Evolutionary conservation across 2,888 invertebrate species (phyloP), one percentile per base, ranked within the genome.

Genomic region (Melanophora roralis): DNA sequence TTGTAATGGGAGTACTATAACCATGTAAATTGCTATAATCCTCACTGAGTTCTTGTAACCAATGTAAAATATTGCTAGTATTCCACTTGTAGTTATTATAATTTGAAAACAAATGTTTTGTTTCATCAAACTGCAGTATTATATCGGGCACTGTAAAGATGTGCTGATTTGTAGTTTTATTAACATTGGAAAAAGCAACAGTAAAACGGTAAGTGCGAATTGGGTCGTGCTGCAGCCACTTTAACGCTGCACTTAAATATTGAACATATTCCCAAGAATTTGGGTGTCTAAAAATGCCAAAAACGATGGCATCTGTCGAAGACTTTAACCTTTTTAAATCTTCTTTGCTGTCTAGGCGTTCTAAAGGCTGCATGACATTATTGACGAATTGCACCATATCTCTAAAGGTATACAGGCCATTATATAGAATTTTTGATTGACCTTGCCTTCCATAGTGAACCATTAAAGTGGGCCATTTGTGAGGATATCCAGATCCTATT

Each of bases 381-480:
- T 93, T 92, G 81, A 96, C 90, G 89, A 97, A 98, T 79, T 92
- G 92, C 6, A 95, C 93, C 91, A 95, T 92, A 83, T 95, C 92
- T 36, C 90, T 87, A 11, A 91, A 91, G 60, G 91, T 91, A 84
- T 91, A 90, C 19, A 93, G 91, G 0, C 95, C 95, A 83, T 91
- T 91, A 85, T 95, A 96, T 84, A 93, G 94, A 81, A 92, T 90
- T 69, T 59, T 94, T 81, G 92, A 90, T 62, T 53, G 36, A n/a
- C 68, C 72, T 12, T 91, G 91, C 82, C 89, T 89, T 4, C 93
- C 91, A 67, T 95, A 94, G 87, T 96, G 96, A 0, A 94, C 93
- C 90, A 96, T 94, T 67, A 98, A 88, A 60, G 97, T 94, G 3
- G 98, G 98, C 93, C 95, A 98, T 84, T 93, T 93, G 62, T 94